These are phyloP conservation scores for Columba livia DNA, from an alignment of 2,113 vertebrate genomes.

Conservation along the genomic window DNA sequence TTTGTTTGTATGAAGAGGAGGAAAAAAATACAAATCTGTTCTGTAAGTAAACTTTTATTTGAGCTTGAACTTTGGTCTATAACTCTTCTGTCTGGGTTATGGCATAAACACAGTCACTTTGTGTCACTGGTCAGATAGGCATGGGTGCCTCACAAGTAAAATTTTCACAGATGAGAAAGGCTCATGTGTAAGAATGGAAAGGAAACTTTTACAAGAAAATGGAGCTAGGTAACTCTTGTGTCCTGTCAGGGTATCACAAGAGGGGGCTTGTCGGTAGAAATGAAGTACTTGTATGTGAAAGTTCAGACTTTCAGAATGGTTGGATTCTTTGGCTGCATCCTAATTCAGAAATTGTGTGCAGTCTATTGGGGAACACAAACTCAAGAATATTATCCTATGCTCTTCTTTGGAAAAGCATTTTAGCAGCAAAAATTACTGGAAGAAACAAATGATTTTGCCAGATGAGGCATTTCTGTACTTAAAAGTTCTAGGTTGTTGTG, in stretches of 20 bases:
- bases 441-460: not conserved
- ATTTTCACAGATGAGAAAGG: not conserved
- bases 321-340: not conserved
- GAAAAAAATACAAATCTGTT: not conserved
- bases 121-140: not conserved
- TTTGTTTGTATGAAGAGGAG: not conserved
- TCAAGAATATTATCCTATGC: not conserved
- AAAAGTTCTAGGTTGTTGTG: not conserved
- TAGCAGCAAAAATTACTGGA: not conserved
- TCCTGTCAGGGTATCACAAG: not conserved
- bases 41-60: not conserved
- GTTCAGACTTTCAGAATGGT: not conserved
- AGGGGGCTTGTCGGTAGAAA: not conserved
- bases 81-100: not conserved
- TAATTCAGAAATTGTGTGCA: not conserved
- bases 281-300: not conserved
- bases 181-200: not conserved
- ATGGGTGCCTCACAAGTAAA: not conserved
- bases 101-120: accelerated
- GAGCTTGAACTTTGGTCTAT: not conserved
- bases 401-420: not conserved
- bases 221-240: not conserved
- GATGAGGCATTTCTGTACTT: not conserved
- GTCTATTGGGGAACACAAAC: not conserved
- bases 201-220: not conserved